Evolutionary conservation across 1,140 invertebrate species (phyloP), one percentile per base, ranked within the genome.

Genomic region (Helicoverpa zea): DNA sequence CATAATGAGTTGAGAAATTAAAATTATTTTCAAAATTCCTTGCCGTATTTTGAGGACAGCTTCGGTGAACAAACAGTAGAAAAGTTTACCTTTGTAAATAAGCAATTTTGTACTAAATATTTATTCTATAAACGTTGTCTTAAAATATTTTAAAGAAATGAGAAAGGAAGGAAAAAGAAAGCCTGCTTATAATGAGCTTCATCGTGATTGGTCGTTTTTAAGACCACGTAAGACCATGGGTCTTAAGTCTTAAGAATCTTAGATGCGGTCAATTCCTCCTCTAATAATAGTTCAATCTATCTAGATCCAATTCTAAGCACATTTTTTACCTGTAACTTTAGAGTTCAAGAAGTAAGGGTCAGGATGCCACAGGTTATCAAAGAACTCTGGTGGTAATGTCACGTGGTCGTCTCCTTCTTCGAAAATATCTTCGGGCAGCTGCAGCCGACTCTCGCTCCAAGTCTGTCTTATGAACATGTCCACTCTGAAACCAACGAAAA

Each of bases 331-430:
- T 86, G 97, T 97, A 58, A 97, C 96, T 96, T 98, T 98, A 2
- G 97, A 97, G 92, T 98, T 98, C 3, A 98, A 94, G 92, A 98
- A 98, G 90, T 98, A 98, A 9, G 97, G 97, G 93, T 98, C 98
- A 0, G 98, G 98, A 89, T 98, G 97, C 98, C 98, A 98, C 3
- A 98, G 95, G 86, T 97, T 97, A 84, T 98, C 97, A 86, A 97
- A 97, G 91, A 97, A 97, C 89, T 97, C 97, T 14, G 97, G 96
- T 18, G 98, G 97, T 47, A 98, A 90, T 13, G 97, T 97, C 0
- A 98, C 96, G 79, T 97, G 97, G 85, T 98, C 97, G 79, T 98
- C 97, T 3, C 96, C 97, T 84, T 97, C 96, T 87, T 97, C 97
- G 82, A 97, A 97, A 78, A 97, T 96, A 81, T 97, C 96, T 61